phyloP scores from a whole-genome alignment of 2,113 vertebrate species.

The Shinisaurus crocodilurus region DNA sequence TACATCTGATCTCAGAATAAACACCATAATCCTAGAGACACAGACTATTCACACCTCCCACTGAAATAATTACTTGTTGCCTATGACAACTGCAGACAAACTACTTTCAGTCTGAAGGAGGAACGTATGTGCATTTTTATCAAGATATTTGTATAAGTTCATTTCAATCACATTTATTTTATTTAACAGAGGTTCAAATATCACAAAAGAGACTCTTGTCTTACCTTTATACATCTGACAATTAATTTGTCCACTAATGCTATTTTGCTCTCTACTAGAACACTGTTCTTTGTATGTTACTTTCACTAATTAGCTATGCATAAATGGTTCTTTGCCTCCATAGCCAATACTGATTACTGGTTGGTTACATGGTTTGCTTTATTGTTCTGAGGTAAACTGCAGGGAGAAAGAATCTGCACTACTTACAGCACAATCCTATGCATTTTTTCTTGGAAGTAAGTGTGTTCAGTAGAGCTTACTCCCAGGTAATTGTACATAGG shows the following conservation, averaged over 20 bases:
- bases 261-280: not conserved
- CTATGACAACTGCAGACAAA: not conserved
- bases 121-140: not conserved
- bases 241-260: not conserved
- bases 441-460: not conserved
- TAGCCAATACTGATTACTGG: not conserved
- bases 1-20: not conserved
- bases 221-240: not conserved
- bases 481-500: not conserved
- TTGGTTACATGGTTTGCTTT: not conserved
- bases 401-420: not conserved
- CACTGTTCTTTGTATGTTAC: not conserved
- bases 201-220: not conserved
- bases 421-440: not conserved
- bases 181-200: not conserved
- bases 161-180: not conserved
- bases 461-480: not conserved
- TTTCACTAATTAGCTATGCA: too few species aligned
- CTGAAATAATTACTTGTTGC: not conserved
- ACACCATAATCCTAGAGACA: not conserved
- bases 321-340: not conserved
- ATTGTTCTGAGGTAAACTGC: not conserved
- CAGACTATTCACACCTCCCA: not conserved
- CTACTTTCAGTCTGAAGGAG: not conserved
- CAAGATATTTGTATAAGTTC: not conserved